These are phyloP conservation scores for Drosophila ironensis DNA, from an alignment of 1,140 invertebrate species.

Conservation along the genomic window DNA sequence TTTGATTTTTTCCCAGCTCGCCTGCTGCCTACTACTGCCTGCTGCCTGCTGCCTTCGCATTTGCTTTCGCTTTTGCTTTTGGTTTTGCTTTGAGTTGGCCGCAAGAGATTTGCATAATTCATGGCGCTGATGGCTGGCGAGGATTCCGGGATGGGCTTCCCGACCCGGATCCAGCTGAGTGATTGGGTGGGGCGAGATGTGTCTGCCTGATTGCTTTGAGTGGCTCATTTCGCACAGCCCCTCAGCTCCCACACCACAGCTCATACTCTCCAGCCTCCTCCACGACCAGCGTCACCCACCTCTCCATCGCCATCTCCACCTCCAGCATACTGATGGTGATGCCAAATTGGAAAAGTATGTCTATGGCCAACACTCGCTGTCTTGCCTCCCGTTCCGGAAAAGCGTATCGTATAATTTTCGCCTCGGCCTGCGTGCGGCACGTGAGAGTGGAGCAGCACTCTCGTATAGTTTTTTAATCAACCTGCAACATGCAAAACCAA, in stretches of 20 bases:
- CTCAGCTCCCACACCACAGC: neutral
- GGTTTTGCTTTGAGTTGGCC: conserved; percentile 52
- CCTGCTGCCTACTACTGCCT: neutral
- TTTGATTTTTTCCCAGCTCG: conserved; percentile 61
- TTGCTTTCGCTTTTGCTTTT: neutral
- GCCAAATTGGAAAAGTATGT: conserved; percentile 61
- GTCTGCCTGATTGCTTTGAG: conserved; percentile 53
- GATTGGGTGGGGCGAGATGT: conserved; percentile 42
- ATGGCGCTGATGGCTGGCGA: conserved; percentile 59
- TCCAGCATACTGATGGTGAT: too few species aligned
- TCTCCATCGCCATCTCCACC: too few species aligned
- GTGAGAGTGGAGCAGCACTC: conserved; percentile 28
- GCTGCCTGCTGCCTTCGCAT: neutral
- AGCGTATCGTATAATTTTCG: conserved; percentile 17
- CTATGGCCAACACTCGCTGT: conserved; percentile 11
- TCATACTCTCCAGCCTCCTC: too few species aligned
- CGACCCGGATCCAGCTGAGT: conserved; percentile 36
- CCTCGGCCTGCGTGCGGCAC: conserved; percentile 46
- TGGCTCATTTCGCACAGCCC: conserved; percentile 53
- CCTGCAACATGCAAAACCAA: conserved; percentile 48
- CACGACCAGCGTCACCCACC: neutral
- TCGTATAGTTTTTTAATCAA: conserved; percentile 53
- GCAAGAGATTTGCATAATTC: conserved; percentile 77
- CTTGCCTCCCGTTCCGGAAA: neutral
- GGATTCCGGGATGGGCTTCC: conserved; percentile 25